Conservation (phyloP, 1,140 invertebrate species). For the Choristoneura fumiferana region DNA sequence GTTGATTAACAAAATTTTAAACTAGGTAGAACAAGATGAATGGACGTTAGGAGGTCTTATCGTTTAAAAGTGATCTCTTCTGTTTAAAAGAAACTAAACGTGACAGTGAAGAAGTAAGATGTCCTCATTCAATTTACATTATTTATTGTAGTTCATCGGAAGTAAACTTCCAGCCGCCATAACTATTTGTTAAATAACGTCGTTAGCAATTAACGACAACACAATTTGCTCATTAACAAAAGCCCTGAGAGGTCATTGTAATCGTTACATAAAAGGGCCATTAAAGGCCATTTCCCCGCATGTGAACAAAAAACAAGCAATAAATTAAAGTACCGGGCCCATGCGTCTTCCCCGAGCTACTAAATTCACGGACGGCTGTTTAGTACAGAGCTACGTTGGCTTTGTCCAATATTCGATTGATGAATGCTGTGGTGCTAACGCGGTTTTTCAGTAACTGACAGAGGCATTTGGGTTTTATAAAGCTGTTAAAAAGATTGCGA, state of each 20-base stretch:
- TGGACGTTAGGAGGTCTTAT: no score
- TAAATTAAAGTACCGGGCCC: constrained; percentile 5
- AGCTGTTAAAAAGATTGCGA: no score
- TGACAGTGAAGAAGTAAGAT: no score
- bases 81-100: no score
- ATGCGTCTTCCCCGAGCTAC: constrained; percentile 7
- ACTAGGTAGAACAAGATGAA: no score
- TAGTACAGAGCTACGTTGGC: background rate
- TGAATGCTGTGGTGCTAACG: constrained; percentile 1
- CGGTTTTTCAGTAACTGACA: no score
- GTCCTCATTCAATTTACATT: no score
- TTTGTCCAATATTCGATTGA: constrained; percentile 4
- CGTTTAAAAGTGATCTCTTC: no score
- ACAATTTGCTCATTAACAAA: constrained; percentile 10
- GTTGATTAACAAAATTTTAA: no score
- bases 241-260: constrained; percentile 1
- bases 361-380: constrained; percentile 8
- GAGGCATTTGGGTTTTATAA: no score
- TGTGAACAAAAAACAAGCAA: constrained; percentile 19
- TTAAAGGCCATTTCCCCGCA: constrained; percentile 15
- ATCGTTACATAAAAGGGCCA: constrained; percentile 17
- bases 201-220: constrained; percentile 8
- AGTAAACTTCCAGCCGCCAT: no score
- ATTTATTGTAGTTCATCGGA: no score
- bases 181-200: background rate